Conservation (phyloP, 2,888 invertebrate species). For the Trachelus tabidus region DNA sequence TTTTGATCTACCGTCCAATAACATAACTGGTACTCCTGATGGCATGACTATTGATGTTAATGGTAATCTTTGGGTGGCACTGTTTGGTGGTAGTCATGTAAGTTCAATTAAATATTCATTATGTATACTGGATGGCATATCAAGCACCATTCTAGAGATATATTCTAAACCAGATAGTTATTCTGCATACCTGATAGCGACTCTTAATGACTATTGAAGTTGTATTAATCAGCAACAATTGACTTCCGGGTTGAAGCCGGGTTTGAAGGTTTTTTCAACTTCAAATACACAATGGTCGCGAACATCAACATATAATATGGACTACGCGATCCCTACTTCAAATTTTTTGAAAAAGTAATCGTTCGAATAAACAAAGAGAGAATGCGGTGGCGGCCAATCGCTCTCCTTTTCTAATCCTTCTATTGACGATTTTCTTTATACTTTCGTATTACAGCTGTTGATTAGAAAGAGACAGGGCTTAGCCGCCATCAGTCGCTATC, state of each 20-base stretch:
- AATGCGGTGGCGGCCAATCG: too few species aligned
- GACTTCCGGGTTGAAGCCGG: background rate
- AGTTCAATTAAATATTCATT: conserved; percentile 49
- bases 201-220: background rate
- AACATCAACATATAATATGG: too few species aligned
- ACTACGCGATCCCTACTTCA: too few species aligned
- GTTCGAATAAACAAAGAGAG: too few species aligned
- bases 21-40: conserved; percentile 73
- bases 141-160: background rate
- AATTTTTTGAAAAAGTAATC: too few species aligned
- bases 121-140: background rate
- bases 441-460: too few species aligned
- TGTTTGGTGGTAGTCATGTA: conserved; percentile 75
- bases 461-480: too few species aligned
- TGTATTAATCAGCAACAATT: background rate
- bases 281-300: too few species aligned
- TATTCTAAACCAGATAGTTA: background rate
- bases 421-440: too few species aligned
- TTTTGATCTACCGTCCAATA: conserved; percentile 71
- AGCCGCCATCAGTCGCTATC: too few species aligned
- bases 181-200: background rate
- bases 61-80: conserved; percentile 82
- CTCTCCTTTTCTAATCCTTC: too few species aligned
- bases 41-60: conserved; percentile 85
- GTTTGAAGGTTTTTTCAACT: too few species aligned